Base-by-base conservation (phyloP, 23 tunicate species). In the Styela plicata region DNA sequence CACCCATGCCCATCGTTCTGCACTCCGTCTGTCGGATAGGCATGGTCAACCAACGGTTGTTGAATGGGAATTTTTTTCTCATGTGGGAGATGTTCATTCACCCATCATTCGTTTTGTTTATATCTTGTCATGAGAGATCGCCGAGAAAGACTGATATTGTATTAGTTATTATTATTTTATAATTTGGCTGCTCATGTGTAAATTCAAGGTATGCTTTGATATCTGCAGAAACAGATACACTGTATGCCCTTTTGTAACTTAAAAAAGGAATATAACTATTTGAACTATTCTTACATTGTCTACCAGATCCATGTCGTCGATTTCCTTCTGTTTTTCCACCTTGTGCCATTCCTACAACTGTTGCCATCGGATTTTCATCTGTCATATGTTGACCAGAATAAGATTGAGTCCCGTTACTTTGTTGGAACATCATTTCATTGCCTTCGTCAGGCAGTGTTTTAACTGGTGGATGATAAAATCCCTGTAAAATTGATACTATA, bases 301-400 rank as follows among this genome's bases (percentile, higher is more conserved):
- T 67, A 16, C 31, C 31, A 18, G 32, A 18, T 16, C 31, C 32
- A 16, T 29, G 32, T 29, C 71, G 30, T 1, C 31, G 19, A 27
- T 29, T 29, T 27, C 71, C 71, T 18, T 67, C 71, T 29, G 71
- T 22, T 22, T 67, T 67, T 29, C 71, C 71, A 29, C 21, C 18
- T 18, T 25, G 19, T 27, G 71, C 21, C 31, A 24, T 22, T 25
- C 30, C 32, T 0, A 29, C 32, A 22, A 67, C 21, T 18, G 71
- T 67, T 67, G 30, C 71, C 71, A 67, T 67, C 23, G 71, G 71
- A 67, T 67, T 67, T 27, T 67, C 71, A 29, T 67, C 71, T 27
- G 30, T 18, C n/a, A 67, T 27, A 16, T 18, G 16, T 18, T 67
- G 30, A 16, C 71, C 71, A 67, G 22, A 18, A 0, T 25, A 67